Evolutionary conservation across 2,888 invertebrate genomes (phyloP).

Genomic region (Lottia gigantea): DNA sequence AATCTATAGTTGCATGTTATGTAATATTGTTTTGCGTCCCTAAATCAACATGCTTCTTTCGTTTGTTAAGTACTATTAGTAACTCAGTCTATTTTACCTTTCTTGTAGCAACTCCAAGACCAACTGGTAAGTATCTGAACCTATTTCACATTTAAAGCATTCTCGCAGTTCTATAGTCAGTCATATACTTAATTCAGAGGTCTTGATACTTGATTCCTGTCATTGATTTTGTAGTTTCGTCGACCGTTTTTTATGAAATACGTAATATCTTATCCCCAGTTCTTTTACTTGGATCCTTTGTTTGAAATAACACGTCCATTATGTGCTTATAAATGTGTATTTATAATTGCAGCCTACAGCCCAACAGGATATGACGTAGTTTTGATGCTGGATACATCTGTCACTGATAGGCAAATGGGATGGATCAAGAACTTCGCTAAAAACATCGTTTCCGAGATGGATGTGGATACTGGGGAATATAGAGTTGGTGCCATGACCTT

Average conservation of each 20-base stretch:
- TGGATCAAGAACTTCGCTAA: conserved; percentile 37
- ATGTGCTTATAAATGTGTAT: background rate
- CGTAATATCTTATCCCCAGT: background rate
- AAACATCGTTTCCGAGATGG: conserved; percentile 33
- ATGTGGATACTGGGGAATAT: conserved; percentile 40
- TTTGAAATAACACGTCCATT: background rate
- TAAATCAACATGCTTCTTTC: too few species aligned
- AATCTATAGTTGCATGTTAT: too few species aligned
- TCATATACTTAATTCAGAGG: too few species aligned
- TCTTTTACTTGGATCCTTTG: background rate
- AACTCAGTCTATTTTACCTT: background rate
- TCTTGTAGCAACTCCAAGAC: conserved; percentile 1
- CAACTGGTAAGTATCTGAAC: conserved; percentile 1
- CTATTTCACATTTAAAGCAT: background rate
- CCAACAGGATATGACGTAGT: conserved; percentile 41
- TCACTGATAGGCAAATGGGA: conserved; percentile 35
- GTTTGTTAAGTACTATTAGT: background rate
- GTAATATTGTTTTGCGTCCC: too few species aligned
- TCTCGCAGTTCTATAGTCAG: too few species aligned
- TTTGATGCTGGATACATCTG: conserved; percentile 50
- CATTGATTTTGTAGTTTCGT: background rate
- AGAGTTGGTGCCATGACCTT: conserved; percentile 48
- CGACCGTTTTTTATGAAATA: background rate
- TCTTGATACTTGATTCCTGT: too few species aligned
- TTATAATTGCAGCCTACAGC: conserved; percentile 21